Evolutionary conservation across 2,888 invertebrate genomes (phyloP), one percentile per base, ranked within the genome.

Genomic region (Chirona hameri): DNA sequence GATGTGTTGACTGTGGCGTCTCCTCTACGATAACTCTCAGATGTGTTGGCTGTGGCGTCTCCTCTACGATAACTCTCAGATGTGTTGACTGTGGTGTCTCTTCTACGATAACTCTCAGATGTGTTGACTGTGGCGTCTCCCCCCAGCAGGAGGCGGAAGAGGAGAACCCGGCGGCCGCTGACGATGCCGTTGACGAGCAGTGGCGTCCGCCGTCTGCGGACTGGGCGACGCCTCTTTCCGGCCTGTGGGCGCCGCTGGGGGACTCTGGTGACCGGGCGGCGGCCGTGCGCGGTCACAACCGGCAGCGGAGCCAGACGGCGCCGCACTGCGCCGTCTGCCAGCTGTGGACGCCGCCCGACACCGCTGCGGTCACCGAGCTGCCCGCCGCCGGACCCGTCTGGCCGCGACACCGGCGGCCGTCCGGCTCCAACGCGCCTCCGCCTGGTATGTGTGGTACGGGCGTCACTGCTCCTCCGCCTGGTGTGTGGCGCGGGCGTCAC

Each of bases 271-370:
- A 52, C 10, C 24, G 27, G 24, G 9, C 46, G 46, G 76, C 39
- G 24, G 24, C n/a, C 21, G 76, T 76, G 76, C 76, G 76, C 10
- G 39, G 2, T 24, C 27, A 76, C 76, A 76, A 76, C 76, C 10
- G 76, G 46, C 76, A 39, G 10, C 24, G 21, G 24, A 21, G 24
- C 46, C 76, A 12, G 24, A 24, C 24, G 46, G 24, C 39, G 76
- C 76, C 76, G 7, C 46, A 76, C 76, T 76, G 76, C 46, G 76
- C 76, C 46, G 76, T 76, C 24, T 76, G 76, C 24, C 76, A 76
- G 76, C 76, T 76, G 76, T 39, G 4, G 76, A 24, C 46, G 76
- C 76, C 76, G 46, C 46, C 72, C 3, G 72, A 39, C n/a, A 10
- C 65, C 39, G 24, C 3, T 24, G 76, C 46, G n/a, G n/a, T n/a